Conservation (phyloP, 1,140 invertebrate species). For the Macrosteles quadrilineatus region DNA sequence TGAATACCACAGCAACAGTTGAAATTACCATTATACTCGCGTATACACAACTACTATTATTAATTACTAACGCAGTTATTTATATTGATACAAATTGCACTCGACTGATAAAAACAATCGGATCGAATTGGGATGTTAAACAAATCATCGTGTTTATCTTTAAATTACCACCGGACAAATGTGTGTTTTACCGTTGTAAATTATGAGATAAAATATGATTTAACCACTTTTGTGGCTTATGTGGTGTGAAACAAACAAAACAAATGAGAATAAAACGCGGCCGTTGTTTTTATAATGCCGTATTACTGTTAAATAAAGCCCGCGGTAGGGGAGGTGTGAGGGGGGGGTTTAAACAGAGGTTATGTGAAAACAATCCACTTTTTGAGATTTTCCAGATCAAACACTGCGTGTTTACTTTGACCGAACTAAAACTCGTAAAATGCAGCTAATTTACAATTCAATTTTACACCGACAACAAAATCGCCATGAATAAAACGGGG, state of each 20-base stretch:
- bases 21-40: too few species aligned
- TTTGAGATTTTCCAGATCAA: constrained; percentile 17
- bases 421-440: constrained; percentile 15
- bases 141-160: too few species aligned
- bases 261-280: neutral
- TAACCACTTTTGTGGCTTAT: too few species aligned
- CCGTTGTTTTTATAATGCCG: neutral
- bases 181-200: too few species aligned
- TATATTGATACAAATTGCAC: too few species aligned
- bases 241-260: neutral
- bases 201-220: too few species aligned
- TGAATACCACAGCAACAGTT: too few species aligned
- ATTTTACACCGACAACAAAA: neutral
- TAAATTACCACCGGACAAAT: too few species aligned
- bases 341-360: constrained; percentile 13
- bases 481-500: constrained; percentile 1
- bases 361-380: constrained; percentile 4
- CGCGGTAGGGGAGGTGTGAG: neutral
- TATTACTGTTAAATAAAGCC: neutral
- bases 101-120: too few species aligned
- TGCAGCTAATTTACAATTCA: constrained; percentile 17
- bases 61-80: too few species aligned
- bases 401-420: neutral
- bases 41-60: too few species aligned
- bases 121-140: too few species aligned